Evolutionary conservation across 2,113 vertebrate species (phyloP).

Genomic region (Psilopsiagon aurifrons): DNA sequence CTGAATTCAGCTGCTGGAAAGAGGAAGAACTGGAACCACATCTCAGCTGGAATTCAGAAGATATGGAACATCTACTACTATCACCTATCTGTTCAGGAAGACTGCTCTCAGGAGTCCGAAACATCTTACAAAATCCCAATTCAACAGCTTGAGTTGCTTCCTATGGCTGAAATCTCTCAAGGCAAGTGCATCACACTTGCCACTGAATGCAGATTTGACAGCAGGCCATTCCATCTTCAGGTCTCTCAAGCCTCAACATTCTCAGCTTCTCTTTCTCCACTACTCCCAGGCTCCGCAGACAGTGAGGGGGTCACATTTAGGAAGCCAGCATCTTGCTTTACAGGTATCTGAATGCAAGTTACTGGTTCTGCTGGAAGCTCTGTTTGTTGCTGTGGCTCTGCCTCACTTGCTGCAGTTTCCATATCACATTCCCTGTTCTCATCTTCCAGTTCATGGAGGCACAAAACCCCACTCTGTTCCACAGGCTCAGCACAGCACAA

Average conservation of each 20-base stretch:
- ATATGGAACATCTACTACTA: neutral
- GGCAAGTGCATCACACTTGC: neutral
- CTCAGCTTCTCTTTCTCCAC: neutral
- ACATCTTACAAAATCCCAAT: neutral
- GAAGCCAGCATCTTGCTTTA: neutral
- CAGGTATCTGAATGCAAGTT: neutral
- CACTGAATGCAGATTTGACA: neutral
- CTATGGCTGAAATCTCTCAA: neutral
- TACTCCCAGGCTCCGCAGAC: neutral
- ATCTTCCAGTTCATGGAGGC: neutral
- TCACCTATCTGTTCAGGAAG: neutral
- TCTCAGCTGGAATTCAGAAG: neutral
- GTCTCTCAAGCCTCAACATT: neutral
- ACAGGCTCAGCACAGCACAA: fast-evolving
- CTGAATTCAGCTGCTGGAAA: neutral
- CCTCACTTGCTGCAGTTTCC: neutral
- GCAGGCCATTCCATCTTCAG: neutral
- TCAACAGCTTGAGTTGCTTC: neutral
- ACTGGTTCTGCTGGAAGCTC: neutral
- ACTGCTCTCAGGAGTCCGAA: neutral
- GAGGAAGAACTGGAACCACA: neutral
- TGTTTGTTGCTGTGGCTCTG: neutral
- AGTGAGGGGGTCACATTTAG: fast-evolving
- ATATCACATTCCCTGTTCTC: neutral
- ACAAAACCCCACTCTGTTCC: fast-evolving